Base-by-base conservation (phyloP, 1,140 invertebrate genomes). In the Hydropsyche tenuis region DNA sequence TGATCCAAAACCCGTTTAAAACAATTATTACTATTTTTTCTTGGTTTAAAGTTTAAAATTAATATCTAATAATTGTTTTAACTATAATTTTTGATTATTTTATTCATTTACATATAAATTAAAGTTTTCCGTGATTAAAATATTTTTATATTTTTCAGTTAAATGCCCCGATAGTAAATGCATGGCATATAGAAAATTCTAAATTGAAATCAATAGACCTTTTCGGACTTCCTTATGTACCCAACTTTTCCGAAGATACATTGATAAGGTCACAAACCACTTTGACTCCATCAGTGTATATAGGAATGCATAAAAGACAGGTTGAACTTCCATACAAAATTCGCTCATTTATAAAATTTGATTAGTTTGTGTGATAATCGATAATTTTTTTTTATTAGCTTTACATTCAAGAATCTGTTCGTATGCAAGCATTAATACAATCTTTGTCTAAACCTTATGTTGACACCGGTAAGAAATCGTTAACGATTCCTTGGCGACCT, bases 291-390 rank as follows among this genome's bases (percentile, higher is more conserved):
- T 86, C 90, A 11, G 84, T 97, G 1, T 97, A 97, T 84, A 82
- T 97, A 42, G 95, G 95, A 48, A 92, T 93, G 84, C 93, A 96
- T 82, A 87, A 95, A 27, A 90, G 90, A 78, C 93, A 96, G 86
- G 88, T 89, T 37, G 30, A 37, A 37, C 9, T 37, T n/a, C n/a
- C n/a, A n/a, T n/a, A n/a, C n/a, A n/a, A n/a, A n/a, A n/a, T n/a
- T n/a, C n/a, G n/a, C n/a, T n/a, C n/a, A n/a, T n/a, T n/a, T n/a
- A n/a, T n/a, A n/a, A n/a, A n/a, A n/a, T n/a, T n/a, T n/a, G n/a
- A n/a, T n/a, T n/a, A n/a, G n/a, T n/a, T n/a, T n/a, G n/a, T 37
- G 30, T 37, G 30, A 9, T 37, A 37, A 37, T 37, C 9, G 30
- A 37, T 4, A 37, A 37, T 37, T 37, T 37, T 12, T 70, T 56